Evolutionary conservation across 1,140 invertebrate genomes (phyloP).

Genomic region (Trypoxylus dichotomus): DNA sequence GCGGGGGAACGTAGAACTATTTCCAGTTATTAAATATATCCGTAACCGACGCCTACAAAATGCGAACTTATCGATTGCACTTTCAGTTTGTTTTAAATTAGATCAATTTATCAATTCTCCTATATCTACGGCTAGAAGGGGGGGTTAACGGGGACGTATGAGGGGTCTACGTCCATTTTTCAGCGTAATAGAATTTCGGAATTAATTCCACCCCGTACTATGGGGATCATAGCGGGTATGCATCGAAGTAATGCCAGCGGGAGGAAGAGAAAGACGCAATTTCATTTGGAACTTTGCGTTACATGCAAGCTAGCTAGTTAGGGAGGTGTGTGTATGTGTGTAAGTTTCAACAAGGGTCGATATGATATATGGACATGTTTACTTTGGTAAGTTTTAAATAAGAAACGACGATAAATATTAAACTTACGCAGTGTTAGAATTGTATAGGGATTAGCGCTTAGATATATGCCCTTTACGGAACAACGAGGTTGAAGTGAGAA

Average conservation of each 20-base stretch:
- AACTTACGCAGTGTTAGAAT: no score
- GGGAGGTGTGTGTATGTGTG: not conserved
- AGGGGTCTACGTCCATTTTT: slow-evolving; percentile 4
- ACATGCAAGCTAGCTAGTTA: not conserved
- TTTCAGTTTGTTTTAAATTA: slow-evolving; percentile 35
- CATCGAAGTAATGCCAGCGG: not conserved
- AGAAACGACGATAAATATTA: no score
- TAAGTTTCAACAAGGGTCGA: no score
- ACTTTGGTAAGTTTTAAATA: no score
- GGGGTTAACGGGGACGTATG: not conserved
- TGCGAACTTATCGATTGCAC: slow-evolving; percentile 31
- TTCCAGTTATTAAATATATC: slow-evolving; percentile 34
- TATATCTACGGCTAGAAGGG: not conserved
- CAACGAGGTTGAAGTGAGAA: no score
- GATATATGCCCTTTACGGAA: no score
- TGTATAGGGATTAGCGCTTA: no score
- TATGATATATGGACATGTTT: no score
- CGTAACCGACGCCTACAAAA: slow-evolving; percentile 31
- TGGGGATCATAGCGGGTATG: not conserved
- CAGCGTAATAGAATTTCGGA: slow-evolving; percentile 29
- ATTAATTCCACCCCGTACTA: not conserved
- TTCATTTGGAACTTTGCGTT: not conserved
- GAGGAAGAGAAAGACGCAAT: not conserved
- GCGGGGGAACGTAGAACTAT: not conserved
- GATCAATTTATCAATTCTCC: slow-evolving; percentile 34